These are phyloP conservation scores for Cheilosia vulpina DNA, from an alignment of 2,888 invertebrate genomes.

Conservation along the genomic window DNA sequence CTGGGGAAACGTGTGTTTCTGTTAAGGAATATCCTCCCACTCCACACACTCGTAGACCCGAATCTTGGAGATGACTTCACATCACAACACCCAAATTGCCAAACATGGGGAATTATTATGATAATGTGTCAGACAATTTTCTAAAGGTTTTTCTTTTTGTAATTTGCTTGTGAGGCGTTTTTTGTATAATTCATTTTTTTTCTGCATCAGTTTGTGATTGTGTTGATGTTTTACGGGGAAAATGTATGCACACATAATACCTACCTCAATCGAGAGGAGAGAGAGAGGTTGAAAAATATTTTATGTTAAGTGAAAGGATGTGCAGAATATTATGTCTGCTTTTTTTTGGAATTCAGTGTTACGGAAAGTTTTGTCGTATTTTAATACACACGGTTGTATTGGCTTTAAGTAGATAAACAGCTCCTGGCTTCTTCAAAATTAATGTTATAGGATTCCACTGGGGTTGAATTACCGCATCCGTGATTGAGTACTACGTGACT, in stretches of 20 bases:
- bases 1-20: background rate
- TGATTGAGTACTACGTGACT: too few species aligned
- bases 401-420: too few species aligned
- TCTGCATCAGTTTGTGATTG: background rate
- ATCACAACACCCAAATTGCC: slow-evolving; percentile 35
- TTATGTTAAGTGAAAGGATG: background rate
- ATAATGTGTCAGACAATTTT: slow-evolving; percentile 62
- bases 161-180: slow-evolving; percentile 19
- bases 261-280: slow-evolving; percentile 32
- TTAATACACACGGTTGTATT: too few species aligned
- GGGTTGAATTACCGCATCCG: too few species aligned
- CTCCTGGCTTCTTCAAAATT: too few species aligned
- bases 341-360: too few species aligned
- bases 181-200: background rate
- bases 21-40: background rate
- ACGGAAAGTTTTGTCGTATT: too few species aligned
- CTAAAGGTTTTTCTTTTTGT: slow-evolving; percentile 47
- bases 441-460: too few species aligned
- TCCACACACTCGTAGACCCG: background rate
- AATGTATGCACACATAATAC: background rate
- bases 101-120: slow-evolving; percentile 62
- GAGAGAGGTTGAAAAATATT: background rate
- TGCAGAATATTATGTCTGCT: too few species aligned
- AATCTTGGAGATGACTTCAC: slow-evolving; percentile 21
- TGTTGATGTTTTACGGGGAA: slow-evolving; percentile 1